Base-by-base conservation (phyloP, 1,140 invertebrate genomes). In the Leptopilina boulardi region DNA sequence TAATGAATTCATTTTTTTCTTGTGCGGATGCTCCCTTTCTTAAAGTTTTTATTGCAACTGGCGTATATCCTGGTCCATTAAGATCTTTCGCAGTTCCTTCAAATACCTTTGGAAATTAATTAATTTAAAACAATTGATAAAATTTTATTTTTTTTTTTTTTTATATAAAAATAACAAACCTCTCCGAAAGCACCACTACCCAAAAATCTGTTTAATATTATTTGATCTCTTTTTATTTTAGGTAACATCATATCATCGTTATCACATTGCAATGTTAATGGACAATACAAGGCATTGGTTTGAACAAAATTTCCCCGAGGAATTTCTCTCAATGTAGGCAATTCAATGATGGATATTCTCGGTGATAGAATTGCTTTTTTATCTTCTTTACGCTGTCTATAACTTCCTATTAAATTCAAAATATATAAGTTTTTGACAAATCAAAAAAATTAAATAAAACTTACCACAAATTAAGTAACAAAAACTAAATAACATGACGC, bases 131-230 rank as follows among this genome's bases (percentile, higher is more conserved):
- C n/a, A 30, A 18, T n/a, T 56, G 26, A 38, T 74, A 34, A 15
- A 26, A 30, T 30, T 30, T 30, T 30, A 42, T 10, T 5, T 8
- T 42, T 42, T 42, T 42, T 42, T 42, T 42, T 42, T 11, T 42
- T 34, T n/a, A 75, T 41, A 19, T 2, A 51, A 38, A 47, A 73
- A 77, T 70, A 11, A 77, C 75, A 77, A 80, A 90, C 98, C 91
- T 99, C 97, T 3, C 98, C 98, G 87, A 99, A 99, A n/a, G 97
- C 97, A 1, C 98, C 98, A 78, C 96, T 97, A 0, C 98, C 98
- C 47, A 99, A 91, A 85, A 98, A 97, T 87, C 97, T 97, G 0
- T 94, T 95, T 1, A 98, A 88, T 0, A 94, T 96, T 51, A 99
- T 95, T 85, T 95, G 94, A 34, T 95, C 95, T 73, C 95, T 92